A percentile compares a stretch with the other conserved stretches of the same genome.
Conservation (phyloP, 1,140 invertebrate genomes). For the Andricus grossulariae region DNA sequence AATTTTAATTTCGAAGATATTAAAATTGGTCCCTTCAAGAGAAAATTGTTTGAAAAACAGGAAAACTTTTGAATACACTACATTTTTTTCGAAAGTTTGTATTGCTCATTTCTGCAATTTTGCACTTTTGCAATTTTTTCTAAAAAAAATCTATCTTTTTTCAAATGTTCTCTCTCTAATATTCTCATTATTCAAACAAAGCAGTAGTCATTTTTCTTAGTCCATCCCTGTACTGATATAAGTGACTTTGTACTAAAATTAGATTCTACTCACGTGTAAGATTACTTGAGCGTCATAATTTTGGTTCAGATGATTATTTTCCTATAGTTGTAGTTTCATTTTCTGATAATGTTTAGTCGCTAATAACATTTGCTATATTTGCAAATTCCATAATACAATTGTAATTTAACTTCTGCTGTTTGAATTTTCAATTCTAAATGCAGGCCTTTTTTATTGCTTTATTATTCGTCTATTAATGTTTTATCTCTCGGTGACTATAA, state of each 20-base stretch:
- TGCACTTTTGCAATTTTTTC: no score
- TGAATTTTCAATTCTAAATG: neutral
- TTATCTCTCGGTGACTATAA: neutral
- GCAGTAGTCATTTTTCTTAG: conserved; percentile 1
- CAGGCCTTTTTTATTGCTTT: neutral
- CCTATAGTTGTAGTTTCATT: conserved; percentile 17
- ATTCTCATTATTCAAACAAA: neutral
- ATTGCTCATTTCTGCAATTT: no score
- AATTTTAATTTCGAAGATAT: no score
- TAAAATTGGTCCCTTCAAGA: no score
- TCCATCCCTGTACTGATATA: conserved; percentile 19
- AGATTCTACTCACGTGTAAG: conserved; percentile 29
- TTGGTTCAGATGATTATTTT: conserved; percentile 23
- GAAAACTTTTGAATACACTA: no score
- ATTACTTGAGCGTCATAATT: conserved; percentile 27
- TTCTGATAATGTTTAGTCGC: conserved; percentile 8
- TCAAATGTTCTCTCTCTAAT: neutral
- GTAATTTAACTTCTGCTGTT: conserved; percentile 1
- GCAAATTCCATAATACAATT: conserved; percentile 3
- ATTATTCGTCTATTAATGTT: neutral
- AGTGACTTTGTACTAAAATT: conserved; percentile 30
- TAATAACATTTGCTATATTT: neutral
- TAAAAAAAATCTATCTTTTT: neutral
- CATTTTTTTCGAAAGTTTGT: no score
- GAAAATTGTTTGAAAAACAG: no score